phyloP scores from a whole-genome alignment of 2,797 vertebrate species.

The Hoplostethus atlanticus region DNA sequence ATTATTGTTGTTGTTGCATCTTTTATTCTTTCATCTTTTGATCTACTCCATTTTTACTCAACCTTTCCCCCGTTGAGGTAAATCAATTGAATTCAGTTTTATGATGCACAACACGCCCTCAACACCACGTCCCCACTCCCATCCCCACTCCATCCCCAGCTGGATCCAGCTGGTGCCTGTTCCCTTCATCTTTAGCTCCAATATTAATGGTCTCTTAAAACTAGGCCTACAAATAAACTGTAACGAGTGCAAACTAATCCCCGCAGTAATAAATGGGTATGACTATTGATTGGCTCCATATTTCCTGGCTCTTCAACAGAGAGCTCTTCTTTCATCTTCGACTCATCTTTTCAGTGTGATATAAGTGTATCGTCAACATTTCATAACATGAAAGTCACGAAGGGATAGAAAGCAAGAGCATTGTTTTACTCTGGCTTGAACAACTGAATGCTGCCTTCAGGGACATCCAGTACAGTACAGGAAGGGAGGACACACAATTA shows the following conservation, averaged over 20 bases:
- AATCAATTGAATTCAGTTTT: slow-evolving; percentile 20
- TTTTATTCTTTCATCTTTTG: no score
- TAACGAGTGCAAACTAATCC: slow-evolving; percentile 57
- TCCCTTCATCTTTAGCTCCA: slow-evolving; percentile 47
- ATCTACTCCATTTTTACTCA: no score
- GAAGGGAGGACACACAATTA: slow-evolving; percentile 22
- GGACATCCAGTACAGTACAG: slow-evolving; percentile 14
- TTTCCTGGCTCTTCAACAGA: slow-evolving; percentile 47
- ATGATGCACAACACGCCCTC: slow-evolving; percentile 19
- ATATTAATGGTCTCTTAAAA: slow-evolving; percentile 75
- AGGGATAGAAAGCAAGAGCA: slow-evolving; percentile 24
- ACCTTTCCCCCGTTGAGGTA: neutral
- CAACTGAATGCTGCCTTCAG: slow-evolving; percentile 26
- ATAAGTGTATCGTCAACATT: slow-evolving; percentile 57
- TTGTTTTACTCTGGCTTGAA: no score
- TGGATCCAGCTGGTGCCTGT: slow-evolving; percentile 39
- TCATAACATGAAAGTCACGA: slow-evolving; percentile 42
- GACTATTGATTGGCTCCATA: slow-evolving; percentile 49
- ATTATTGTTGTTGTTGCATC: no score
- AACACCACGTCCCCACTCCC: slow-evolving; percentile 12
- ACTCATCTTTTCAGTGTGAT: slow-evolving; percentile 46
- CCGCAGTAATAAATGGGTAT: slow-evolving; percentile 49
- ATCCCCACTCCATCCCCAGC: slow-evolving; percentile 32
- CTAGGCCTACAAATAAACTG: slow-evolving; percentile 39
- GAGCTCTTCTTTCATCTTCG: slow-evolving; percentile 41